A percentile compares a stretch with the other conserved stretches of the same genome.
Conservation (phyloP, 2,113 vertebrate genomes). For the Etia nguti region DNA sequence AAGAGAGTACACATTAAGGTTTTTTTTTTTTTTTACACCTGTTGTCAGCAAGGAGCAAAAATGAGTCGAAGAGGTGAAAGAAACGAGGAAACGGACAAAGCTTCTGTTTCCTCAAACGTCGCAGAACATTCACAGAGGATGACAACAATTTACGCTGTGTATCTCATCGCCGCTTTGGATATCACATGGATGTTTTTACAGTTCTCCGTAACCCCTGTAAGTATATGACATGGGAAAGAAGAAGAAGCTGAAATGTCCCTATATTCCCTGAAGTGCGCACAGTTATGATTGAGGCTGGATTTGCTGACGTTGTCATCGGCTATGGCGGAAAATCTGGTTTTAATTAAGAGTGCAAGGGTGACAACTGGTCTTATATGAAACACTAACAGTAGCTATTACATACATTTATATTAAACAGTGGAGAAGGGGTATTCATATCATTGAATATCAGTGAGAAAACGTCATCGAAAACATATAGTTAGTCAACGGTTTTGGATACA, state of each 20-base stretch:
- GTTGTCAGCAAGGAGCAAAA: background rate
- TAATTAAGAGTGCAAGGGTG: background rate
- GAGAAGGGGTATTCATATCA: background rate
- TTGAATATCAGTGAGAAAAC: background rate
- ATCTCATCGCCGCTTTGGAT: conserved; percentile 69
- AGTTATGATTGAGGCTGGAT: background rate
- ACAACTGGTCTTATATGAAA: background rate
- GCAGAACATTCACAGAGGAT: background rate
- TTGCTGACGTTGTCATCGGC: background rate
- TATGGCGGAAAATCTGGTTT: background rate
- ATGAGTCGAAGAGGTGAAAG: conserved; percentile 9
- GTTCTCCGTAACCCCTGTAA: conserved; percentile 74
- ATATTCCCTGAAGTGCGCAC: background rate
- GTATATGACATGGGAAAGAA: background rate
- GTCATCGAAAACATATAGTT: background rate
- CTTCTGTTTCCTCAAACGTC: background rate
- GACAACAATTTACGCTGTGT: conserved; percentile 49
- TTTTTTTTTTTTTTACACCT: no score
- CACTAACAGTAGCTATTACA: background rate
- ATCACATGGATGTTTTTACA: conserved; percentile 73
- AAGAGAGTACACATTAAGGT: background rate
- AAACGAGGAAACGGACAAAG: background rate
- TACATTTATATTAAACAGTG: background rate
- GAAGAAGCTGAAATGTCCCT: background rate
- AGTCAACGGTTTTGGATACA: background rate